These are phyloP conservation scores for Xestia xanthographa DNA, from an alignment of 2,888 invertebrate species.

Conservation along the genomic window DNA sequence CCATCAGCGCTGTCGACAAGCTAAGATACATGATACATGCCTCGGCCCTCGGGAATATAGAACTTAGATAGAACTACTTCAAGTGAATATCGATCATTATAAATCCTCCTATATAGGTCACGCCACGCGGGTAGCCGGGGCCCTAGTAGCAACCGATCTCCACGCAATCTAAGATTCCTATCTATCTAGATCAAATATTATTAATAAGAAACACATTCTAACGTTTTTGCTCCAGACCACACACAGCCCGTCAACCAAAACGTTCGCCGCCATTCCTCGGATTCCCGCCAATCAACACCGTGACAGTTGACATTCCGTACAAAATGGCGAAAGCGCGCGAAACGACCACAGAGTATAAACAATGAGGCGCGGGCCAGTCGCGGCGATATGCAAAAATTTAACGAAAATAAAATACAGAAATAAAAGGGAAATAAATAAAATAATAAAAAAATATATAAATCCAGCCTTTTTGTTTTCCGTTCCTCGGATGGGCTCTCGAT, in stretches of 20 bases:
- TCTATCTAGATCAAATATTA: conserved; percentile 60
- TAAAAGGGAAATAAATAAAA: conserved; percentile 88
- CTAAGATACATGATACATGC: conserved; percentile 56
- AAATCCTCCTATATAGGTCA: conserved; percentile 60
- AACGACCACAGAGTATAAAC: conserved; percentile 72
- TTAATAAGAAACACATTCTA: conserved; percentile 46
- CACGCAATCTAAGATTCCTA: conserved; percentile 49
- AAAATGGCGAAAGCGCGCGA: conserved; percentile 82
- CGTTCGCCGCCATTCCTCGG: conserved; percentile 69
- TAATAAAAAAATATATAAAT: conserved; percentile 88
- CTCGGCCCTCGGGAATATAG: conserved; percentile 26
- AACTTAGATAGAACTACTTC: conserved; percentile 23
- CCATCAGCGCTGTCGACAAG: conserved; percentile 46
- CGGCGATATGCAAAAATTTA: conserved; percentile 87
- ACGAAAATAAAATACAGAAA: conserved; percentile 85
- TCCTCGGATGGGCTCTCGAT: conserved; percentile 88
- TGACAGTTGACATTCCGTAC: conserved; percentile 82
- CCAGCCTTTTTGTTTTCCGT: conserved; percentile 89
- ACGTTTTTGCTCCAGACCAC: conserved; percentile 72
- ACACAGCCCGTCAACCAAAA: conserved; percentile 69
- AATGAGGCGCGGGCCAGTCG: conserved; percentile 68
- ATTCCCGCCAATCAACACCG: conserved; percentile 75
- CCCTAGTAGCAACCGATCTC: conserved; percentile 34
- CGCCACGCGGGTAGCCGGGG: conserved; percentile 25
- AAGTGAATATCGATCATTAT: conserved; percentile 59